These are phyloP conservation scores for Prorops nasuta DNA, from an alignment of 1,140 invertebrate species.

Conservation along the genomic window DNA sequence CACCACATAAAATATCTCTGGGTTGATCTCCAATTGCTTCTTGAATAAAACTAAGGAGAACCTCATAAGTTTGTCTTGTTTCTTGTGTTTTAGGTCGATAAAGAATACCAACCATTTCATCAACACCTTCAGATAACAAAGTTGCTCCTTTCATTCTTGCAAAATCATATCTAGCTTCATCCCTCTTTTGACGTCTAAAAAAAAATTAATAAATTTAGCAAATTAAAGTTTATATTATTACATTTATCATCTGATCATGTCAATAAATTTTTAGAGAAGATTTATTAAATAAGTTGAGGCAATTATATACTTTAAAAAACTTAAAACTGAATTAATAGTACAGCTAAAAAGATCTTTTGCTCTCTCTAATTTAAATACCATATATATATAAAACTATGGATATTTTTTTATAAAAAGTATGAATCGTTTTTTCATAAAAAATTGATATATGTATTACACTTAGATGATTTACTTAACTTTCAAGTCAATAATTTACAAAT, in stretches of 20 bases:
- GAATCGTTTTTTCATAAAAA: conserved; percentile 4
- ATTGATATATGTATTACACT: too few species aligned
- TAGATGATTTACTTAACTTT: too few species aligned
- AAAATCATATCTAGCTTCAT: conserved; percentile 90
- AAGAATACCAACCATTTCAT: conserved; percentile 90
- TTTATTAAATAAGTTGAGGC: too few species aligned
- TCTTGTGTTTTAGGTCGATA: conserved; percentile 98
- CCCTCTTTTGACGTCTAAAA: conserved; percentile 76
- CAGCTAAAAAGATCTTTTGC: too few species aligned
- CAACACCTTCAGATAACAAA: conserved; percentile 82
- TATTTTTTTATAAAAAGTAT: too few species aligned
- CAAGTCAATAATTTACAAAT: too few species aligned
- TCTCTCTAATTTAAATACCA: too few species aligned
- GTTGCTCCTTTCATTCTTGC: conserved; percentile 86
- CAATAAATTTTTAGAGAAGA: too few species aligned
- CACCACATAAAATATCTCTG: conserved; percentile 93
- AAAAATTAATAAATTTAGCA: conserved; percentile 25
- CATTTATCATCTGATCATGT: too few species aligned
- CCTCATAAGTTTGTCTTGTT: conserved; percentile 95
- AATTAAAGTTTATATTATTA: too few species aligned
- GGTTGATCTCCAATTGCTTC: conserved; percentile 97
- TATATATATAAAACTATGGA: too few species aligned
- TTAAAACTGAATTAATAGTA: conserved; percentile 1
- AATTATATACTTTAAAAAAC: conserved; percentile 1
- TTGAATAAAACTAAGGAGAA: conserved; percentile 94